These are phyloP conservation scores for Epinotia nisella DNA, from an alignment of 2,888 invertebrate species.

Conservation along the genomic window DNA sequence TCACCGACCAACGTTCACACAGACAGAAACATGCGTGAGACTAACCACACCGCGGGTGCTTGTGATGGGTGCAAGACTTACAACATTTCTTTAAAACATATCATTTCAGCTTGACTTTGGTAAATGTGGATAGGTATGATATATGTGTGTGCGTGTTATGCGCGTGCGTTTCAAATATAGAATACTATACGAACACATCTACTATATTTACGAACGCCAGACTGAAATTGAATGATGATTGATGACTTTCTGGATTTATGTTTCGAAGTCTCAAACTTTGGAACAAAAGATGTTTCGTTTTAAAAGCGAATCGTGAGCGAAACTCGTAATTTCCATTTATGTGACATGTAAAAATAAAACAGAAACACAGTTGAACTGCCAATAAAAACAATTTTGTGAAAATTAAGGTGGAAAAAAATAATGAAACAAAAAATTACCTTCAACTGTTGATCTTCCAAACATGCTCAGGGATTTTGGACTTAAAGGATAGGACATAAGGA, in stretches of 20 bases:
- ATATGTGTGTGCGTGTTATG: neutral
- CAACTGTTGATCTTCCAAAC: conserved; percentile 75
- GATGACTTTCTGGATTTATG: conserved; percentile 23
- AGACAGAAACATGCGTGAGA: conserved; percentile 36
- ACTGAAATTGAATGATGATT: conserved; percentile 16
- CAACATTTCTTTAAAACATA: neutral
- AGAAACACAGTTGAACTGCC: conserved; percentile 14
- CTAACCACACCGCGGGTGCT: conserved; percentile 38
- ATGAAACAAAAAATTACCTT: conserved; percentile 75
- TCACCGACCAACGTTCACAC: conserved; percentile 36
- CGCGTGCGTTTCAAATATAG: neutral
- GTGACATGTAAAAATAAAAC: conserved; percentile 1
- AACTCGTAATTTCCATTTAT: neutral
- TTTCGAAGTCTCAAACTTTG: neutral
- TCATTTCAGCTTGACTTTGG: neutral
- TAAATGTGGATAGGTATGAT: neutral
- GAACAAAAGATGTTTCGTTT: neutral
- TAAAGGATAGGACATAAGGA: conserved; percentile 61
- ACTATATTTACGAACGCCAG: neutral
- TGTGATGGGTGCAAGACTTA: conserved; percentile 27
- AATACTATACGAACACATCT: neutral
- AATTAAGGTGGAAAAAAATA: conserved; percentile 51
- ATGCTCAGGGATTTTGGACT: conserved; percentile 71
- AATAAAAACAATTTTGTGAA: conserved; percentile 25
- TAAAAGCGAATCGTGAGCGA: neutral